A percentile compares a stretch with the other conserved stretches of the same genome.
Evolutionary conservation across 2,888 invertebrate species (phyloP).

Genomic region (Phortica okadai): DNA sequence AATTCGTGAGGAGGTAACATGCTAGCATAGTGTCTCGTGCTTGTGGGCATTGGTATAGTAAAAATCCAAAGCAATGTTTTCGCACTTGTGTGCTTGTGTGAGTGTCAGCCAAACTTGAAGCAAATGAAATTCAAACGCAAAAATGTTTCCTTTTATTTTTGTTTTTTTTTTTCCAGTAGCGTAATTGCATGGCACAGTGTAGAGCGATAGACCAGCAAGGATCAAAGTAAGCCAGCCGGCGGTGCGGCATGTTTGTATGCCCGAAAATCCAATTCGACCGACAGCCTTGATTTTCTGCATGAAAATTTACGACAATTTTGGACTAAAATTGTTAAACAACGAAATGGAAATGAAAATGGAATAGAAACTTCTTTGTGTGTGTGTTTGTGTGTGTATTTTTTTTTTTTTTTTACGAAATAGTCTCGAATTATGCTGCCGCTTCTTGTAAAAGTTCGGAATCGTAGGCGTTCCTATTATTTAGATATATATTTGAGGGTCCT

Average conservation of each 20-base stretch:
- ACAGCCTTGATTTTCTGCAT: conserved; percentile 46
- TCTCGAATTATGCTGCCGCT: too few relatives aligned
- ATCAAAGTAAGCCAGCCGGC: neutral
- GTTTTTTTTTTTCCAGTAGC: neutral
- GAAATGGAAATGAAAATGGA: neutral
- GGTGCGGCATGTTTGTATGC: neutral
- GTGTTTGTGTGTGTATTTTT: too few relatives aligned
- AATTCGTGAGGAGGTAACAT: too few relatives aligned
- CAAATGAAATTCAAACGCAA: conserved; percentile 6
- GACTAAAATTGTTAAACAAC: conserved; percentile 13
- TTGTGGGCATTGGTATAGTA: neutral
- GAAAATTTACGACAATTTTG: conserved; percentile 48
- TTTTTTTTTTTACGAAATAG: too few relatives aligned
- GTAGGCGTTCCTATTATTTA: too few relatives aligned
- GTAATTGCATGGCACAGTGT: conserved; percentile 16
- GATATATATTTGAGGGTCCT: too few relatives aligned
- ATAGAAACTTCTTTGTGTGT: too few relatives aligned
- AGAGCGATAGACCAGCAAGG: neutral
- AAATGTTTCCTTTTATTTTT: neutral
- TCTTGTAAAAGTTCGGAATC: too few relatives aligned
- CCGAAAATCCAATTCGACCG: neutral
- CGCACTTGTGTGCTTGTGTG: neutral
- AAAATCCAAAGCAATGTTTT: neutral
- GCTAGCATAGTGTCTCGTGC: neutral
- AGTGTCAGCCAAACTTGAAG: neutral